Evolutionary conservation across 1,140 invertebrate genomes (phyloP).

Genomic region (Tigriopus japonicus): DNA sequence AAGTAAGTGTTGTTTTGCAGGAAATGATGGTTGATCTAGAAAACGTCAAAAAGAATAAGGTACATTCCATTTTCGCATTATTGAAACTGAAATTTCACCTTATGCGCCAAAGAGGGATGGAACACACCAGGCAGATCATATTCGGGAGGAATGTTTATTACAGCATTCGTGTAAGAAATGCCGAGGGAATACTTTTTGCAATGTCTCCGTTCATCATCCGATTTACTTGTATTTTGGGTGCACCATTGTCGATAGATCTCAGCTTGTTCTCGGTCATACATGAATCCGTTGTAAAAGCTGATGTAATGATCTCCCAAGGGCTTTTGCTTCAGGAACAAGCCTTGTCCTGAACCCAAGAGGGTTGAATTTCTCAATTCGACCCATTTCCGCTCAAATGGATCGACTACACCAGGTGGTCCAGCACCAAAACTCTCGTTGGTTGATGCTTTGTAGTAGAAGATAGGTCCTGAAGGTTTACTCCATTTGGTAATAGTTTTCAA

Average conservation of each 20-base stretch:
- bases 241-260: background rate
- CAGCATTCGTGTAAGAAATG: background rate
- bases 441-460: background rate
- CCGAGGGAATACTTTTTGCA: conserved; percentile 3
- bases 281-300: background rate
- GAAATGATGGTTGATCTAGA: conserved; percentile 5
- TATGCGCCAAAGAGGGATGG: background rate
- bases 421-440: conserved; percentile 2
- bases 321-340: background rate
- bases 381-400: background rate
- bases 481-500: background rate
- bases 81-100: too few species aligned
- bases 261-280: background rate
- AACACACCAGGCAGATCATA: background rate
- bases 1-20: background rate
- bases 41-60: too few species aligned
- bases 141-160: conserved; percentile 1
- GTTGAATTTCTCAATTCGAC: background rate
- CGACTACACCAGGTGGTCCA: background rate
- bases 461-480: background rate
- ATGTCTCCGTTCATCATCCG: background rate
- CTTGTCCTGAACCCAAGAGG: background rate
- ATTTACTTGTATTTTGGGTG: background rate
- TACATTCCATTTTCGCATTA: too few species aligned
- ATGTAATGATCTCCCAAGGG: background rate